Base-by-base conservation (phyloP, 2,113 vertebrate species). In the Collichthys lucidus region DNA sequence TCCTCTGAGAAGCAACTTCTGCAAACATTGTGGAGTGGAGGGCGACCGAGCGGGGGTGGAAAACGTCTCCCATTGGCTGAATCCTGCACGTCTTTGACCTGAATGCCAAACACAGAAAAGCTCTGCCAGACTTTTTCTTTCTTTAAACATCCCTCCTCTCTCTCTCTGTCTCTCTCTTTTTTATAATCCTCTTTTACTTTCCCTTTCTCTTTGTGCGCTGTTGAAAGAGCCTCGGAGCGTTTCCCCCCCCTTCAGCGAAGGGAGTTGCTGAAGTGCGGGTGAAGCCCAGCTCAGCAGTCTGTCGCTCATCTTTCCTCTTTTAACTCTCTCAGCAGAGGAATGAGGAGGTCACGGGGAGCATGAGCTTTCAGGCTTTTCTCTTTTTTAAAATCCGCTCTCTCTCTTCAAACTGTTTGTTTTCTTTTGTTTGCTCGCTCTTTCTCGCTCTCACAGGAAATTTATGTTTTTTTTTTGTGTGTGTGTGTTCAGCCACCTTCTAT, bases 151-250 rank as follows among this genome's bases (percentile, higher is more conserved):
- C 74, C 74, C 74, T 75, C 65, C 64, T 86, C 35, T 40, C 35
- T 8, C 35, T 40, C 35, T 8, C 8, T 40, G 1, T 40, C 35
- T 40, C 7, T 40, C 31, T 35, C 8, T 40, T 40, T 29, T 82
- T 80, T 70, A 78, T 91, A 83, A 89, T 90, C 85, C 84, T 80
- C 85, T 89, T 92, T 93, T 86, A 89, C 77, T 80, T 86, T 85
- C 77, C 66, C 65, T 79, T 81, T 81, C 66, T 88, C 85, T 92
- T 88, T 89, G 89, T 93, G 90, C 81, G 74, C 55, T 81, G 84
- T 73, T 90, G 67, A 92, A 91, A 91, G 90, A 84, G 77, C 74
- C 87, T 80, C 47, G 11, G 74, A 91, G 78, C 16, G 0, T 10
- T 6, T 40, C 68, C 69, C 59, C 68, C 69, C 69, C 59, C 55